phyloP scores from a whole-genome alignment of 2,888 invertebrate genomes.

The Xestoiulus laeticollis region DNA sequence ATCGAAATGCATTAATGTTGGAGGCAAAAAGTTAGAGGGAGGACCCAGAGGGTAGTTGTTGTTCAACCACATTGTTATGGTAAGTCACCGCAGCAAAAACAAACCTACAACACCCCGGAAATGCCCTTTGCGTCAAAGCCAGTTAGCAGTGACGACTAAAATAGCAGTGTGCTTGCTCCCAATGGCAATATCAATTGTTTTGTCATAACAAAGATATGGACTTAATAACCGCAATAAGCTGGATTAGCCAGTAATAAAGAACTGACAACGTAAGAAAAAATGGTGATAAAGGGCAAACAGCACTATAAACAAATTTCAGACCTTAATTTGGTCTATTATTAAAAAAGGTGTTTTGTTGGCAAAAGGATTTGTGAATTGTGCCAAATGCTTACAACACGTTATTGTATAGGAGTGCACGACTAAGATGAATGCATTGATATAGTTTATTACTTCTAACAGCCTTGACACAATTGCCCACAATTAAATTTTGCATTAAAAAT shows the following conservation, averaged over 20 bases:
- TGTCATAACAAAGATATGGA: neutral
- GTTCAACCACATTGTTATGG: neutral
- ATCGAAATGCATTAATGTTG: slow-evolving; percentile 20
- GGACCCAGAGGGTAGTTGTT: neutral
- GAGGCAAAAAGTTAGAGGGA: neutral
- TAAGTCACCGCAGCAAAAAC: neutral
- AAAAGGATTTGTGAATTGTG: neutral
- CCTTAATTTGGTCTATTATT: neutral
- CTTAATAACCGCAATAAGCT: neutral
- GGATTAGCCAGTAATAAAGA: neutral
- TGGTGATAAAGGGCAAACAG: neutral
- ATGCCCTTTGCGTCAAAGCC: neutral
- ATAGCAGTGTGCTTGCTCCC: neutral
- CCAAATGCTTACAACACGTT: neutral
- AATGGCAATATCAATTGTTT: neutral
- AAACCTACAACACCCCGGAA: slow-evolving; percentile 11
- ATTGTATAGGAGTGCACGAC: neutral
- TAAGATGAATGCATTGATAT: slow-evolving; percentile 10
- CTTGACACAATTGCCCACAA: slow-evolving; percentile 23
- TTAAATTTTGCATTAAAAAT: neutral
- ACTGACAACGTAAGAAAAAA: neutral
- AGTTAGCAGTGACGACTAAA: neutral
- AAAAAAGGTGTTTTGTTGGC: neutral
- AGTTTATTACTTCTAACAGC: neutral
- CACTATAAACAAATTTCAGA: neutral